Evolutionary conservation across 2,113 vertebrate genomes (phyloP), one percentile per base, ranked within the genome.

Genomic region (Triplophysa dalaica): DNA sequence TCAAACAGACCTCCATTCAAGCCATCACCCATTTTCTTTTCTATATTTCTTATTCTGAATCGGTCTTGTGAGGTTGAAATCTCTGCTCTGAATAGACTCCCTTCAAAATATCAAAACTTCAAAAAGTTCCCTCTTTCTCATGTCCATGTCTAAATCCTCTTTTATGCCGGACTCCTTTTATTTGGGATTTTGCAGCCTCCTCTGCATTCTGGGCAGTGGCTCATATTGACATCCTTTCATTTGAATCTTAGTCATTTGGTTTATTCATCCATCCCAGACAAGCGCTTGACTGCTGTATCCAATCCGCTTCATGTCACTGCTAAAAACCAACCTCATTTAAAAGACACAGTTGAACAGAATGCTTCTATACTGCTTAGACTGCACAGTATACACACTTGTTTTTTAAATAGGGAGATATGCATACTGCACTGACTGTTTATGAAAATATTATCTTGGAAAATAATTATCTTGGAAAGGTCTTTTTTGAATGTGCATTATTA

Each of bases 131-230:
- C 22, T 65, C 17, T 16, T 24, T 63, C 61, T 63, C 61, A 9
- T 63, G 1, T 52, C 61, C 29, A 11, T 50, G 24, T 52, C 50
- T 38, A 76, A 65, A 76, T 76, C 45, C 45, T 76, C 45, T 76
- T 74, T 41, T 43, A 33, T 73, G n/a, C 38, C 33, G 48, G 26
- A 70, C 16, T 48, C 8, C 38, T 38, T 50, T 10, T 38, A 38
- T 4, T 58, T 52, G 10, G 61, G 43, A 64, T 64, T 76, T 65
- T 52, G 6, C 45, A 65, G 24, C 60, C 24, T 65, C 74, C 74
- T 76, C 62, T 76, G 74, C 74, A 65, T 76, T 76, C 74, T 63
- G 61, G 26, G 60, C 61, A 50, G 41, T 8, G 61, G 4, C n/a
- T 45, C 24, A 45, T 38, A 38, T 52, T 63, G 9, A 8, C 74